Evolutionary conservation across 1,140 invertebrate species (phyloP).

Genomic region (Stratiolaelaps scimitus): DNA sequence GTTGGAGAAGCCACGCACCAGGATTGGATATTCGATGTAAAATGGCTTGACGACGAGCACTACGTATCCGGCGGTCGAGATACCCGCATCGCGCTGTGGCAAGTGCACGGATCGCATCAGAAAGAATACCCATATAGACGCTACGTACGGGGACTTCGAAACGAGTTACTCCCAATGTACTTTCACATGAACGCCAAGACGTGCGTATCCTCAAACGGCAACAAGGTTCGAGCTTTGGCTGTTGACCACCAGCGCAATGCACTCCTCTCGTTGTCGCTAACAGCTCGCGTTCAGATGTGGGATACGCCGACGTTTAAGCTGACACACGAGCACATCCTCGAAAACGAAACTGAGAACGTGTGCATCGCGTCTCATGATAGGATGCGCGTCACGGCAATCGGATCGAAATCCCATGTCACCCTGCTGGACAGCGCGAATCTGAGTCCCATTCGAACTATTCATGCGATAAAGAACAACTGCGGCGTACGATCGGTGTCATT

Average conservation of each 20-base stretch:
- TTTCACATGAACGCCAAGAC: constrained; percentile 54
- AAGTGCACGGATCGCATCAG: constrained; percentile 40
- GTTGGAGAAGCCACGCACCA: constrained; percentile 81
- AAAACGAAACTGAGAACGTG: constrained; percentile 60
- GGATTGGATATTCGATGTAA: constrained; percentile 90
- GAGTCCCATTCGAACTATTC: constrained; percentile 55
- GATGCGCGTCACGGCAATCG: constrained; percentile 72
- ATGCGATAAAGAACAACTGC: constrained; percentile 38
- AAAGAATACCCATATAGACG: constrained; percentile 32
- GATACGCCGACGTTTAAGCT: constrained; percentile 68
- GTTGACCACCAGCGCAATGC: constrained; percentile 63
- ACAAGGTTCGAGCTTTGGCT: constrained; percentile 69
- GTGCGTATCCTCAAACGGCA: constrained; percentile 49
- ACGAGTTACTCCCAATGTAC: constrained; percentile 32
- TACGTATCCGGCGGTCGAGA: constrained; percentile 74
- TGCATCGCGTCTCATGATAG: constrained; percentile 69
- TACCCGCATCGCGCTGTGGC: constrained; percentile 50
- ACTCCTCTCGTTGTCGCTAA: constrained; percentile 77
- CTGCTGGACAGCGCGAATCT: constrained; percentile 73
- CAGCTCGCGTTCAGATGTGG: constrained; percentile 80
- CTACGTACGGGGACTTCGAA: constrained; percentile 32
- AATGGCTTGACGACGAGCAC: constrained; percentile 91
- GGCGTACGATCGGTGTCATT: constrained; percentile 77
- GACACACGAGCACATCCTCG: constrained; percentile 35
- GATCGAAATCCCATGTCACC: constrained; percentile 80